Percentiles rank a stretch among this genome's conserved stretches.
Conservation (phyloP, 2,797 vertebrate genomes). For the Cirrhinus molitorella region DNA sequence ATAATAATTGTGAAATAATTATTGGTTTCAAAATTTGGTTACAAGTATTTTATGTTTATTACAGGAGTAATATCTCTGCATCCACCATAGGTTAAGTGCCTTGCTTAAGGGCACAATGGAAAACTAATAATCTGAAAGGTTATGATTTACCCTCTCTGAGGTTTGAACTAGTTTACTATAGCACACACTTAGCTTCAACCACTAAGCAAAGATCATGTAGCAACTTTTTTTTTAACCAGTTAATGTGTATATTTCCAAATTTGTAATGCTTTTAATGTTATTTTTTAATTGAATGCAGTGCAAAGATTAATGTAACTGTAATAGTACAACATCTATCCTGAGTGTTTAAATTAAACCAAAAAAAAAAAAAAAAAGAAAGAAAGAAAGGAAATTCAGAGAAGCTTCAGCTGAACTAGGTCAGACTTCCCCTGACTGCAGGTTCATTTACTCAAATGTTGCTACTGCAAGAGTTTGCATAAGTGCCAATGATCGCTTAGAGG, state of each 20-base stretch:
- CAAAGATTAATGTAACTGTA: neutral
- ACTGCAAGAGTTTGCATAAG: neutral
- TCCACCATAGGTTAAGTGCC: neutral
- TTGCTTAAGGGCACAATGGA: neutral
- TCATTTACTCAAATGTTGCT: neutral
- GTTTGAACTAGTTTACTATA: neutral
- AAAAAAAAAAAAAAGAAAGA: neutral
- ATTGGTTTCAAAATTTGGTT: neutral
- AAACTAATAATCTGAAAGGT: neutral
- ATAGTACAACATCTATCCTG: neutral
- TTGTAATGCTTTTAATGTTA: neutral
- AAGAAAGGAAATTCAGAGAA: neutral
- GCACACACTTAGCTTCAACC: neutral
- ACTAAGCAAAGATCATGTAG: neutral
- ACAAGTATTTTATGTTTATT: neutral
- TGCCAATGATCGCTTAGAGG: neutral
- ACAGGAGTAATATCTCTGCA: neutral
- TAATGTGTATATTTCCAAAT: neutral
- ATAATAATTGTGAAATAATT: neutral
- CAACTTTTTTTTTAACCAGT: neutral
- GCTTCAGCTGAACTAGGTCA: conserved; percentile 9
- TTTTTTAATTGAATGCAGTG: neutral
- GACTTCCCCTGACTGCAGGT: conserved; percentile 4
- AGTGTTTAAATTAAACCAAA: neutral
- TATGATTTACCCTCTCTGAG: neutral